Evolutionary conservation across 2,888 invertebrate species (phyloP).

Genomic region (Oscheius sp.): DNA sequence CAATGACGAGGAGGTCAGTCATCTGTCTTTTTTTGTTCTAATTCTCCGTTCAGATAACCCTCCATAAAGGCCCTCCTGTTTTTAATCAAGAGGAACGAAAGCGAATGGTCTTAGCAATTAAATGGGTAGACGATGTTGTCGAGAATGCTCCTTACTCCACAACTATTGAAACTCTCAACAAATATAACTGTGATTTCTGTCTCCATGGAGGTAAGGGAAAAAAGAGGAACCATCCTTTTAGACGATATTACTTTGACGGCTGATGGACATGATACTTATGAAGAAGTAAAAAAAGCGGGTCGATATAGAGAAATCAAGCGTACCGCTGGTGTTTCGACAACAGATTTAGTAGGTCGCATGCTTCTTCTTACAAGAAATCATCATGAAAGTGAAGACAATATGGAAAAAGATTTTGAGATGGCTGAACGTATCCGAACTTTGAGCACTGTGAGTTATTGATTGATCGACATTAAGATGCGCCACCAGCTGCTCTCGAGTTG

Average conservation of each 20-base stretch:
- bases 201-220: conserved; percentile 74
- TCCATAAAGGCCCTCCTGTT: conserved; percentile 97
- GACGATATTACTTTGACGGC: conserved; percentile 97
- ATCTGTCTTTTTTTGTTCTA: too few relatives aligned
- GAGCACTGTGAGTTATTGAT: conserved; percentile 24
- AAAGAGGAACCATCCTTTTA: conserved; percentile 68
- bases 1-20: conserved; percentile 78
- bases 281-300: conserved; percentile 86
- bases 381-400: conserved; percentile 58
- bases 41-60: conserved; percentile 79
- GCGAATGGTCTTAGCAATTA: conserved; percentile 98
- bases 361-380: conserved; percentile 66
- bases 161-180: conserved; percentile 91
- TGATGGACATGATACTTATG: conserved; percentile 93
- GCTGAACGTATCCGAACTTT: conserved; percentile 12
- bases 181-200: conserved; percentile 96
- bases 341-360: conserved; percentile 73
- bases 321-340: conserved; percentile 96
- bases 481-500: conserved; percentile 11
- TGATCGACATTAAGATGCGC: not conserved
- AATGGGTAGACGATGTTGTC: conserved; percentile 98
- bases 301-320: conserved; percentile 89
- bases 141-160: conserved; percentile 98
- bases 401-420: conserved; percentile 47
- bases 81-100: conserved; percentile 80